These are phyloP conservation scores for Xenotilapia flavipinnis DNA, from an alignment of 2,113 vertebrate species.

Conservation along the genomic window DNA sequence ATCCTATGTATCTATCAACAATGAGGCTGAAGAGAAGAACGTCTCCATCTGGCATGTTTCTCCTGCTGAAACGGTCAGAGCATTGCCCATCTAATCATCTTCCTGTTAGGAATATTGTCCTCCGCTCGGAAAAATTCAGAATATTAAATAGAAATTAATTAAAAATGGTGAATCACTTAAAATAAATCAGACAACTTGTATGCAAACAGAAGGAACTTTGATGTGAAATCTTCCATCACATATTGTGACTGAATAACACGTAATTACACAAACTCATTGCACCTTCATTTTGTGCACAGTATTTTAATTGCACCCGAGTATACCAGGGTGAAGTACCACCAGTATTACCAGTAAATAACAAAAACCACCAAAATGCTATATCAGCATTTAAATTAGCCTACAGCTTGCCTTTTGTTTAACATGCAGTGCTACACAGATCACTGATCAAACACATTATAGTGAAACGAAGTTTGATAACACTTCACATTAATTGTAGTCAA, in stretches of 20 bases:
- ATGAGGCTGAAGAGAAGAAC: constrained; percentile 86
- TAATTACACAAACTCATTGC: neutral
- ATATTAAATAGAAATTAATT: neutral
- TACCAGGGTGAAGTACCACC: neutral
- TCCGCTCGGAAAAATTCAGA: fast-evolving
- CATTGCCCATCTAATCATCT: neutral
- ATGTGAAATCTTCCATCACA: neutral
- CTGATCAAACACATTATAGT: neutral
- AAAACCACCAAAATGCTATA: neutral
- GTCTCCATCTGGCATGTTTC: constrained; percentile 91
- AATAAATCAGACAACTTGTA: neutral
- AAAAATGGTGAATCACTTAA: neutral
- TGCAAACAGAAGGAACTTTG: neutral
- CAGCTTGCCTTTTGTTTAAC: neutral
- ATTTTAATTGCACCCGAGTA: neutral
- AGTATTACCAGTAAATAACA: neutral
- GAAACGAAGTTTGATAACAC: neutral
- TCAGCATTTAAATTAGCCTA: neutral
- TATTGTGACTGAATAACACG: neutral
- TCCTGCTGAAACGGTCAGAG: constrained; percentile 81
- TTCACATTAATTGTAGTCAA: neutral
- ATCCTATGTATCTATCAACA: constrained; percentile 91
- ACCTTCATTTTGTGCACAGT: neutral
- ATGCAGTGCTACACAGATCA: neutral
- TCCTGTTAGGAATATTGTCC: neutral